Conservation (phyloP, 2,888 invertebrate species). For the Ennomos fuscantarius region DNA sequence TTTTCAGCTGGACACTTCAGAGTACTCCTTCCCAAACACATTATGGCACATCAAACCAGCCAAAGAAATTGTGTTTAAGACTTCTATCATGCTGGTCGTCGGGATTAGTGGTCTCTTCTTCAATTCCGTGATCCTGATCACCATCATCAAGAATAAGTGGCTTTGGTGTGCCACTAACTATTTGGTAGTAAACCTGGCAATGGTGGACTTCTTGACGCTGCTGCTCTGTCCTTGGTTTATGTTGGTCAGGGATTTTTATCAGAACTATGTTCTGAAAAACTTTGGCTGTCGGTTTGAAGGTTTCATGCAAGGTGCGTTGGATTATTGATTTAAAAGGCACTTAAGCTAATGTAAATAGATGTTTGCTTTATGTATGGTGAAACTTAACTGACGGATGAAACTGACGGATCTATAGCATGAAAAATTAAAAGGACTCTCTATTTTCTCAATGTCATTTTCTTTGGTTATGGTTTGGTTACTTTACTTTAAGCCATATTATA, state of each 20-base stretch:
- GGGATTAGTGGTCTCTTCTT: slow-evolving; percentile 88
- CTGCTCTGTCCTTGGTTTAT: slow-evolving; percentile 91
- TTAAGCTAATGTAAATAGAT: background rate
- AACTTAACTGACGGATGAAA: no score
- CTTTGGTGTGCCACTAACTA: slow-evolving; percentile 89
- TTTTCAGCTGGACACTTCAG: slow-evolving; percentile 71
- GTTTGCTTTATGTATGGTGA: no score
- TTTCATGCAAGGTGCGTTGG: slow-evolving; percentile 87
- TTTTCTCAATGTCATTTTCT: no score
- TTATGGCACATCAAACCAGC: slow-evolving; percentile 87
- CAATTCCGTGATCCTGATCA: slow-evolving; percentile 87
- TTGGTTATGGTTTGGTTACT: no score
- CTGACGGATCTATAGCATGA: no score
- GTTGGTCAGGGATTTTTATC: slow-evolving; percentile 90
- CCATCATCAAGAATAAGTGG: slow-evolving; percentile 86
- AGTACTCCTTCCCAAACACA: slow-evolving; percentile 84
- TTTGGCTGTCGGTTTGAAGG: slow-evolving; percentile 92
- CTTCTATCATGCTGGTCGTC: slow-evolving; percentile 84
- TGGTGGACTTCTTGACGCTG: slow-evolving; percentile 88
- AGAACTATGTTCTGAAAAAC: slow-evolving; percentile 90
- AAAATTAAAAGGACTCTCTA: no score
- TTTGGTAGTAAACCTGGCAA: slow-evolving; percentile 90
- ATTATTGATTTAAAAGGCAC: background rate
- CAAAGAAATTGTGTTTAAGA: slow-evolving; percentile 86
- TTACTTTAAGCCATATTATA: no score